Base-by-base conservation (phyloP, 2,888 invertebrate genomes). In the Bombylius major region DNA sequence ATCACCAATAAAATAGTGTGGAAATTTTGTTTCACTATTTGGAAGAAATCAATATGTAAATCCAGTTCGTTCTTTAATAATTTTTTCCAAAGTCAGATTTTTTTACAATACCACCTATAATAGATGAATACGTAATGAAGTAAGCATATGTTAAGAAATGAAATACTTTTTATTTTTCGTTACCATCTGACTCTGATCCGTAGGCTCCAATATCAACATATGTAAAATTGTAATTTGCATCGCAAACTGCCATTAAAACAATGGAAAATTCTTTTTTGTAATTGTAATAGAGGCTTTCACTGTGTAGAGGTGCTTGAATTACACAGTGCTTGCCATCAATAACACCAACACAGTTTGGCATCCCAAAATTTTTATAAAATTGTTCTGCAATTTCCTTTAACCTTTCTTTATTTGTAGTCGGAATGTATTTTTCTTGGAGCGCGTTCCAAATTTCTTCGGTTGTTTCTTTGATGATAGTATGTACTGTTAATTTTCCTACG, bases 291-390 rank as follows among this genome's bases (percentile, higher is more conserved):
- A 51, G 7, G 11, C 60, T 53, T 14, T 63, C 64, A 51, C 57
- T 63, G 34, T 63, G 58, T 49, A 54, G 11, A 32, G 65, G 63
- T 36, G 58, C 54, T 59, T 62, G 54, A 12, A 65, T 62, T 9
- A 48, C 8, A 9, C 65, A 55, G 49, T 66, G 64, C 51, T 63
- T 65, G 0, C 65, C 64, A 48, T 64, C 63, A 11, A 64, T 57
- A n/a, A 62, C 60, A 9, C 63, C 62, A 4, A 61, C 53, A 51
- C 65, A 66, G 49, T 63, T 59, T 6, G 64, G 62, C 12, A 65
- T 51, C 47, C 64, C 60, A 62, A 64, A 65, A 14, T 50, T 53
- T 5, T 58, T 46, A 47, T 52, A 51, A 56, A 64, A 65, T 33
- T 61, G 58, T 32, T 53, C 39, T 5, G 56, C 51, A 11, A 39